Evolutionary conservation across 2,888 invertebrate species (phyloP), one percentile per base, ranked within the genome.

Genomic region (Shargacucullia verbasci): DNA sequence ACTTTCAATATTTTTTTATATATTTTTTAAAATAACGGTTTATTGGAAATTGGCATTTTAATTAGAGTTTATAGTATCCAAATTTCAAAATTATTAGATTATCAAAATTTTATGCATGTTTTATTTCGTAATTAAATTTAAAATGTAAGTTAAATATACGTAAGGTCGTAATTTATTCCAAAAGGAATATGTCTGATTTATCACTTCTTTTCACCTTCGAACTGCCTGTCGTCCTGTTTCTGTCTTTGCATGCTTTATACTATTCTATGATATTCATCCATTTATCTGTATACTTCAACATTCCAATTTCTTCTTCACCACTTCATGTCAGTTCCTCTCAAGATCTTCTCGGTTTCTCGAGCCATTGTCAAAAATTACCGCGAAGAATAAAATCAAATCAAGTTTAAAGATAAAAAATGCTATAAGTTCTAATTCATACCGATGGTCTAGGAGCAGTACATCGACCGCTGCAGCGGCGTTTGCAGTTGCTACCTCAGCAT

Each of bases 381-480:
- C 39, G 12, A 39, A 14, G 2, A 15, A 5, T 10, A 25, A 34
- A 48, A n/a, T 6, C 2, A n/a, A 29, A 35, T 31, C 5, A 15
- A 33, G 7, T 13, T 11, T 31, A 0, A 0, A 7, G 3, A 38
- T 57, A 5, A 40, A 20, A 40, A 27, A 13, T 27, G n/a, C 12
- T 37, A 27, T 20, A 11, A 20, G 33, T 35, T 58, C 50, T 65
- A 40, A 54, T 58, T 11, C 7, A 46, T 77, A 6, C 29, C 52
- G 13, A 70, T 63, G 71, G 63, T 90, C 37, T 89, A 97, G 97
- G 95, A 97, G 97, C 88, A 97, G 97, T 84, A 97, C 97, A 0
- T 97, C 97, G 0, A 96, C 96, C n/a, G 97, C 98, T 1, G 97
- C 98, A 0, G 96, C 96, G 8, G 98, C 98, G 0, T 98, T 98